phyloP scores from a whole-genome alignment of 2,797 vertebrate genomes.

The Neopelma chrysocephalum region DNA sequence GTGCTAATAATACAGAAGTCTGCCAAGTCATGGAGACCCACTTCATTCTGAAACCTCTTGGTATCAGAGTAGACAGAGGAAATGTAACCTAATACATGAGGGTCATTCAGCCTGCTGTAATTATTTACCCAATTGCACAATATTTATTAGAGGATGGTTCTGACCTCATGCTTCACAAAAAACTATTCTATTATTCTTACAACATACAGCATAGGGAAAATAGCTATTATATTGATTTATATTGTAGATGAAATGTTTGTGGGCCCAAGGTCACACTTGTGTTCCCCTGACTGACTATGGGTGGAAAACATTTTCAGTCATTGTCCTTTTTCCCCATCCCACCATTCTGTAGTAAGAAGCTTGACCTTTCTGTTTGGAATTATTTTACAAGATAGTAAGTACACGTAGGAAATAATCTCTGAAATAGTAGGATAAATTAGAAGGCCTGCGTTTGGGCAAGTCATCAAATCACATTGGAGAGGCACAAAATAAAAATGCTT shows the following conservation, averaged over 20 bases:
- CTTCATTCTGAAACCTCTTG: not conserved
- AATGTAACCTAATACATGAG: not conserved
- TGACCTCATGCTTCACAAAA: not conserved
- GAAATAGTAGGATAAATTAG: not conserved
- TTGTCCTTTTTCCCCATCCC: not conserved
- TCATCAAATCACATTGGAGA: not conserved
- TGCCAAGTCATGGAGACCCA: not conserved
- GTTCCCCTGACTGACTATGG: not conserved
- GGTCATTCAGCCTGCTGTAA: not conserved
- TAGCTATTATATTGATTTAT: slow-evolving; percentile 18
- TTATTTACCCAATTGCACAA: not conserved
- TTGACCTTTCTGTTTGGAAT: not conserved
- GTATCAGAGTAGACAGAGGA: not conserved
- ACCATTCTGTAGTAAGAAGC: not conserved
- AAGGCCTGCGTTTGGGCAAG: not conserved
- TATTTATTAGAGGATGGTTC: not conserved
- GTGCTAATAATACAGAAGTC: not conserved
- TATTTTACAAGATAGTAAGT: slow-evolving; percentile 1
- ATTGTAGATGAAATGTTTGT: not conserved
- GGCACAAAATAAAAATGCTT: not conserved
- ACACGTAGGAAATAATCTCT: not conserved
- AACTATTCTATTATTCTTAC: not conserved
- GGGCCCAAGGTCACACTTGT: not conserved
- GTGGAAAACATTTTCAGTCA: not conserved
- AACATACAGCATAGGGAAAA: not conserved